Base-by-base conservation (phyloP, 2,113 vertebrate species). In the Synchiropus splendidus region DNA sequence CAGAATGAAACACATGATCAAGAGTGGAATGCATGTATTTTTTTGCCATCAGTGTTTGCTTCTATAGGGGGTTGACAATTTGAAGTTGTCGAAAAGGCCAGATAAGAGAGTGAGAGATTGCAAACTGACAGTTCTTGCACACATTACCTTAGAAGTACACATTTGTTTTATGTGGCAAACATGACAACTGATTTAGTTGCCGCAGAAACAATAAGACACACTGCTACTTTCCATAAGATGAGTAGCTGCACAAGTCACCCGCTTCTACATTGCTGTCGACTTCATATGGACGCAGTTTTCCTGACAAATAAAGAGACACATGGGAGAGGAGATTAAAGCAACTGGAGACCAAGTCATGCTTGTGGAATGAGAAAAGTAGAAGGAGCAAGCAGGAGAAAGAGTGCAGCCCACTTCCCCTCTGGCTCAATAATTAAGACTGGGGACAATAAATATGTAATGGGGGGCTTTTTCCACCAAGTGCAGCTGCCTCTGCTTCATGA, bases 371-470 rank as follows among this genome's bases (percentile, higher is more conserved):
- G n/a, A 48, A 72, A 45, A 45, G 42, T 15, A 50, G 16, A 18
- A 21, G 42, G 36, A 38, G 51, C 39, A 27, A 54, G 36, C 57
- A 46, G 51, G 50, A 65, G 54, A 47, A 42, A 44, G 54, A 48
- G 51, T 48, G 48, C 60, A 60, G 65, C 45, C 59, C 63, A 63
- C 63, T 67, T 69, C 50, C 57, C 50, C 49, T 67, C 52, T 58
- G 54, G 63, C 72, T 80, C 54, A 62, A 74, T 72, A 80, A 79
- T 79, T 80, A 77, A 77, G 75, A 79, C 64, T 64, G 44, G 55
- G 75, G 61, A 66, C 59, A 74, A 80, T 82, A 80, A 82, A 82
- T 80, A 79, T 71, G 60, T 79, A 76, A 82, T 79, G 72, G 63
- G 58, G 21, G 61, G 61, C 71, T 77, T 75, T 78, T 82, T 79